Evolutionary conservation across 2,888 invertebrate species (phyloP), one percentile per base, ranked within the genome.

Genomic region (Plagodis pulveraria): DNA sequence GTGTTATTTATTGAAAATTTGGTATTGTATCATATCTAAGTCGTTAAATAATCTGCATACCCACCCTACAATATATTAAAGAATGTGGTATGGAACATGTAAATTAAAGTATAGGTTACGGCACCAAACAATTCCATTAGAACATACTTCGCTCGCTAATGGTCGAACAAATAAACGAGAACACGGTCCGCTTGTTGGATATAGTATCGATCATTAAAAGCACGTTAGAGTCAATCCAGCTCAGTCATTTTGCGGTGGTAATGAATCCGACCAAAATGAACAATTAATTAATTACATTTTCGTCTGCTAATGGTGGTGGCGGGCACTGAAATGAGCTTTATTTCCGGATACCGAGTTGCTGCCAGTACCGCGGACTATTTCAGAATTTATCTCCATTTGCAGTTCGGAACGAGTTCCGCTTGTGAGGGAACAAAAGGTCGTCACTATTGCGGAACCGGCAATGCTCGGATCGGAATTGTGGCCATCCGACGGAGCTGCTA

Each of bases 401-500:
- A 77, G 82, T 81, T 81, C 74, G 69, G 83, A 78, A 77, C 78
- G 73, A 78, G 76, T 81, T 83, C 81, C 82, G 81, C 73, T 74
- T 69, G 72, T 62, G 72, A 71, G 71, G 76, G 77, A 80, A 87
- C 86, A 87, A 87, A 87, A 86, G 86, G 80, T 84, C 80, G 77
- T 74, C 81, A 78, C 77, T 74, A 73, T 42, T 22, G 50, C 50
- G 80, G 78, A 80, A 80, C 80, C 76, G 83, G 83, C 82, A 84
- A 86, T 84, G 84, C 80, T 77, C 81, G 76, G 81, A 81, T 83
- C 82, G 76, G 80, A 80, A 83, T 83, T 85, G 84, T 78, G 82
- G 80, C 73, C 69, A 73, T 70, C 69, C 71, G 59, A 49, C 50
- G 40, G 65, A 71, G 71, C 76, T 69, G 72, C 74, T 73, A 77